phyloP scores from a whole-genome alignment of 2,113 vertebrate genomes.

The Amphiprion ocellaris region DNA sequence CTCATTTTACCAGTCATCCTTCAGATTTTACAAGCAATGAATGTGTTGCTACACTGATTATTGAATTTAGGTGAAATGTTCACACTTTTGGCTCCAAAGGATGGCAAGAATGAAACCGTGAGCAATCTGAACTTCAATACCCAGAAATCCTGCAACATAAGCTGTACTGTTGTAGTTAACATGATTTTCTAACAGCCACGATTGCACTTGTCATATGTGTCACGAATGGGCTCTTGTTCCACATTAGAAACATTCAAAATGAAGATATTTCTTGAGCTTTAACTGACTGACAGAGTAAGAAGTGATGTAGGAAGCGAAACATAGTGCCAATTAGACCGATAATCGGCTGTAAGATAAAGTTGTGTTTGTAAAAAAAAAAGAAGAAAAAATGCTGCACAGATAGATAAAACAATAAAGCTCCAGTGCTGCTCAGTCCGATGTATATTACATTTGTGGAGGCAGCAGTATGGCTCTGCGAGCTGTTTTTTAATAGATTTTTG shows the following conservation, averaged over 20 bases:
- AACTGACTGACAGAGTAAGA: not conserved
- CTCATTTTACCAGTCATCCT: constrained; percentile 24
- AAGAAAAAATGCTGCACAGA: constrained; percentile 28
- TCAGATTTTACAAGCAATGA: constrained; percentile 2
- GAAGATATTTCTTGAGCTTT: not conserved
- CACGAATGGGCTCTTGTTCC: too few relatives aligned
- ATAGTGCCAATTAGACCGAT: constrained; percentile 17
- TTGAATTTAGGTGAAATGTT: not conserved
- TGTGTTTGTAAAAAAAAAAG: constrained; percentile 19
- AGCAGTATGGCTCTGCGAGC: constrained; percentile 59
- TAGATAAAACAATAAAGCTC: constrained; percentile 53
- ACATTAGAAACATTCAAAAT: too few relatives aligned
- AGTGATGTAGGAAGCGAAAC: not conserved
- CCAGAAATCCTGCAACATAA: not conserved
- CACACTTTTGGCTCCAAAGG: not conserved
- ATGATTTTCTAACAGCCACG: too few relatives aligned
- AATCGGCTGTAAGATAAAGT: constrained; percentile 30
- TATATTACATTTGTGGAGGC: constrained; percentile 62
- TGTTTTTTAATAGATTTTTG: constrained; percentile 69
- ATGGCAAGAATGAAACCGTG: not conserved
- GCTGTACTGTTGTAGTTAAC: not conserved
- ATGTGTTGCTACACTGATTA: not conserved
- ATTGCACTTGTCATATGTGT: too few relatives aligned
- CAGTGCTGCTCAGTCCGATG: constrained; percentile 41
- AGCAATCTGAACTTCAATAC: not conserved